phyloP scores from a whole-genome alignment of 2,113 vertebrate genomes.

The Opisthocomus hoazin region DNA sequence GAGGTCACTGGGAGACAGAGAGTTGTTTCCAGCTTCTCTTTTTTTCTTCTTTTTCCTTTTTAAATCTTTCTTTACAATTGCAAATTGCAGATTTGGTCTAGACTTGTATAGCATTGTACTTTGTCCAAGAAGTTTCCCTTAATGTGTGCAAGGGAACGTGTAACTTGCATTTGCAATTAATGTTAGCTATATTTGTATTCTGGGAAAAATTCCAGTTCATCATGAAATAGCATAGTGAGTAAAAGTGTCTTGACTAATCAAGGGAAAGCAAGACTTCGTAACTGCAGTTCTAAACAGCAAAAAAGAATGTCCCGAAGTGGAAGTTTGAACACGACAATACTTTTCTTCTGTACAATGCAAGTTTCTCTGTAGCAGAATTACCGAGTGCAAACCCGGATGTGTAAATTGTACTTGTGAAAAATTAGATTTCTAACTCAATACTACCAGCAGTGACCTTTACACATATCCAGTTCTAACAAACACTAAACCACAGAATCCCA shows the following conservation, averaged over 20 bases:
- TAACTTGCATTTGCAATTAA: background rate
- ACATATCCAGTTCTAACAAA: background rate
- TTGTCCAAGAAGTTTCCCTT: background rate
- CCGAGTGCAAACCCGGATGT: background rate
- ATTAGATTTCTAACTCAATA: background rate
- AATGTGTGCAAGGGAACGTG: background rate
- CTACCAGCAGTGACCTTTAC: background rate
- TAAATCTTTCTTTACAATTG: constrained; percentile 16
- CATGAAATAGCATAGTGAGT: background rate
- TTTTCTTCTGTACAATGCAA: background rate
- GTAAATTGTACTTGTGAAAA: background rate
- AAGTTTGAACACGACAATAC: background rate
- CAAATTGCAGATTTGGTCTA: background rate
- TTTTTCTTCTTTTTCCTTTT: background rate
- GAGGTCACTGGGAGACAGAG: background rate
- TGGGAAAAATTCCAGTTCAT: background rate
- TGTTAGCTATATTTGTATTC: background rate
- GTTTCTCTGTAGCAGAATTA: background rate
- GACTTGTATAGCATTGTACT: background rate
- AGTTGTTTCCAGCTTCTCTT: background rate
- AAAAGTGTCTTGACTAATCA: background rate
- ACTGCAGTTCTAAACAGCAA: background rate
- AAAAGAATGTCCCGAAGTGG: background rate
- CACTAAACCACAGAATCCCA: background rate
- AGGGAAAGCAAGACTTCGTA: background rate